Evolutionary conservation across 2,888 invertebrate genomes (phyloP).

Genomic region (Oscheius myriophilus): DNA sequence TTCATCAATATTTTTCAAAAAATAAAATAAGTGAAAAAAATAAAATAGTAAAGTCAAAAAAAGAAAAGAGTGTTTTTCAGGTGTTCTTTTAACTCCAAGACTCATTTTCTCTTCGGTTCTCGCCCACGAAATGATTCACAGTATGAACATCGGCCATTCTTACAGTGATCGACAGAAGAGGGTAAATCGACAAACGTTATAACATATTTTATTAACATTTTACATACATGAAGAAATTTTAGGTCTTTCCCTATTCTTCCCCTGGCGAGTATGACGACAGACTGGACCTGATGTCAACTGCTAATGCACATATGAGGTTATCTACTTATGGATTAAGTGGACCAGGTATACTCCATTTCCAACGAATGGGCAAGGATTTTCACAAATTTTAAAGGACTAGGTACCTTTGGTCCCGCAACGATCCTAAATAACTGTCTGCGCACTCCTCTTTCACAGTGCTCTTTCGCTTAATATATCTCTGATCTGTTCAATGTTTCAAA

Average conservation of each 20-base stretch:
- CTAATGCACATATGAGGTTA: slow-evolving; percentile 58
- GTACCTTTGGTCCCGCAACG: no score
- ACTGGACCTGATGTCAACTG: slow-evolving; percentile 69
- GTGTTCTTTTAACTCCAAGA: slow-evolving; percentile 66
- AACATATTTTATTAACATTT: not conserved
- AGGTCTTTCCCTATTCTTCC: slow-evolving; percentile 65
- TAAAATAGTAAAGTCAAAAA: not conserved
- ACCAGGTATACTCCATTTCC: no score
- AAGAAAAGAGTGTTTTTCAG: slow-evolving; percentile 28
- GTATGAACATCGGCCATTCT: slow-evolving; percentile 68
- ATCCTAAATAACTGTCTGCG: no score
- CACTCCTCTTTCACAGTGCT: no score
- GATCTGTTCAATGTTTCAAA: no score
- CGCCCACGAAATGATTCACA: slow-evolving; percentile 69
- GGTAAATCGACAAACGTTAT: not conserved
- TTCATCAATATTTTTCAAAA: no score
- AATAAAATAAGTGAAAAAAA: no score
- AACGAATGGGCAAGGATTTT: no score
- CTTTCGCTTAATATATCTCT: no score
- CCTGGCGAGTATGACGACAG: slow-evolving; percentile 68
- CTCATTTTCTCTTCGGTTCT: slow-evolving; percentile 63
- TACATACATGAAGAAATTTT: not conserved
- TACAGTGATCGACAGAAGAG: slow-evolving; percentile 63
- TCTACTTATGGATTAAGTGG: slow-evolving; percentile 64
- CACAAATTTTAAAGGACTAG: no score